A percentile compares a stretch with the other conserved stretches of the same genome.
These are phyloP conservation scores for Ormyrus thymus DNA, from an alignment of 2,888 invertebrate species.

Conservation along the genomic window DNA sequence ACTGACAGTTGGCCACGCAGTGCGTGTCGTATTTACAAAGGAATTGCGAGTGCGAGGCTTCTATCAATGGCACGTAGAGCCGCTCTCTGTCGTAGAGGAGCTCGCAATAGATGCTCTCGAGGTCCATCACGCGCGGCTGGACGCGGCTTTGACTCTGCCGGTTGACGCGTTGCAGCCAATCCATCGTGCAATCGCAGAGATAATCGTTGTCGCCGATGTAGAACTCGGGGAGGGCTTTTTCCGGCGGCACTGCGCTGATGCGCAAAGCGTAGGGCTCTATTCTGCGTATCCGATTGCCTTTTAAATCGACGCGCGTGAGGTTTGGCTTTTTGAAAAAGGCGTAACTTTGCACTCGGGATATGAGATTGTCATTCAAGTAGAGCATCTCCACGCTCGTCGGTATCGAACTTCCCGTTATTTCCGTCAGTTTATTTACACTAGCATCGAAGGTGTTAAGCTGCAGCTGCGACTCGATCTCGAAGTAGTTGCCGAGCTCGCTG, in stretches of 20 bases:
- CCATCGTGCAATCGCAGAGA: slow-evolving; percentile 93
- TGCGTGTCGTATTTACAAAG: slow-evolving; percentile 89
- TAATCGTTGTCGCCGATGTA: slow-evolving; percentile 91
- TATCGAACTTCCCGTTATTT: slow-evolving; percentile 88
- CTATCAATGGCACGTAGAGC: slow-evolving; percentile 84
- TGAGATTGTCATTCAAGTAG: slow-evolving; percentile 87
- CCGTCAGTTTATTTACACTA: slow-evolving; percentile 86
- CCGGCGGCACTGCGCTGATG: slow-evolving; percentile 84
- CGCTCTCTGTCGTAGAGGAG: slow-evolving; percentile 86
- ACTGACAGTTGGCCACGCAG: slow-evolving; percentile 91
- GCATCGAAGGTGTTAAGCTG: slow-evolving; percentile 88
- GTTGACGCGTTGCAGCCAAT: slow-evolving; percentile 91
- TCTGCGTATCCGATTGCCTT: slow-evolving; percentile 86
- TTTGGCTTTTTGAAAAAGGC: slow-evolving; percentile 92
- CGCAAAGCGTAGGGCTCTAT: slow-evolving; percentile 85
- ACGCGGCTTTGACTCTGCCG: slow-evolving; percentile 83
- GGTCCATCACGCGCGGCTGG: slow-evolving; percentile 88
- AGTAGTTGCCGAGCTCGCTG: slow-evolving; percentile 88
- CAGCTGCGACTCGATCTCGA: slow-evolving; percentile 87
- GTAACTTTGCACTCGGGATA: slow-evolving; percentile 89
- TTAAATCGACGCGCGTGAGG: slow-evolving; percentile 87
- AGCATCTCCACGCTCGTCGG: slow-evolving; percentile 89
- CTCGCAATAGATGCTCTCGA: slow-evolving; percentile 88
- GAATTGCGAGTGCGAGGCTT: slow-evolving; percentile 88
- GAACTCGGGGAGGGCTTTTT: slow-evolving; percentile 86